Conservation (phyloP, 2,888 invertebrate genomes). For the Herminia tarsipennalis region DNA sequence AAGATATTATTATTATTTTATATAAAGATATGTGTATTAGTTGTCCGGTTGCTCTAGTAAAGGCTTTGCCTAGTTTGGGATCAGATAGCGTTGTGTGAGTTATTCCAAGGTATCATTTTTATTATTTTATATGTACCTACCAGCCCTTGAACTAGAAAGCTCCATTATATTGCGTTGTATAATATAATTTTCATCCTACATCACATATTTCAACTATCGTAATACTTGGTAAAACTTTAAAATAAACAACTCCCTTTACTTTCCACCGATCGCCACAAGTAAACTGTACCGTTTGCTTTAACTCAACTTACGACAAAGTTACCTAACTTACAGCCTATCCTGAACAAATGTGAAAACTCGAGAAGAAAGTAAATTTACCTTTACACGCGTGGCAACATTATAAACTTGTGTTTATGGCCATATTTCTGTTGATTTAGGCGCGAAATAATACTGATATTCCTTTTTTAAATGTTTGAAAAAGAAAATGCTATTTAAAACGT, state of each 20-base stretch:
- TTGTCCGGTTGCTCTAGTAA: too few relatives aligned
- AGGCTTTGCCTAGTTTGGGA: too few relatives aligned
- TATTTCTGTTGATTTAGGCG: constrained; percentile 19
- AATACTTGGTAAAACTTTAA: background rate
- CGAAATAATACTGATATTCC: constrained; percentile 5
- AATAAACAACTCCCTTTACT: constrained; percentile 30
- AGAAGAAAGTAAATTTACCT: constrained; percentile 29
- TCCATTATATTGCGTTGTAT: too few relatives aligned
- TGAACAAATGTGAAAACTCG: constrained; percentile 54
- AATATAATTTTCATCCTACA: too few relatives aligned
- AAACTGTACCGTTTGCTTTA: constrained; percentile 39
- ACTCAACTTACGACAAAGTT: constrained; percentile 34
- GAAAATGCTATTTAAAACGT: too few relatives aligned
- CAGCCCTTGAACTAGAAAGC: too few relatives aligned
- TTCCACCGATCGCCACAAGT: constrained; percentile 29
- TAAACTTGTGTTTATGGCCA: constrained; percentile 16
- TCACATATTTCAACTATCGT: background rate
- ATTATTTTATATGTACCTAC: too few relatives aligned
- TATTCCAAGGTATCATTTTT: too few relatives aligned
- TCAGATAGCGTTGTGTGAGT: too few relatives aligned
- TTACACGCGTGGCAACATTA: constrained; percentile 29
- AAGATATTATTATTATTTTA: too few relatives aligned
- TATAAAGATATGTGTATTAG: too few relatives aligned
- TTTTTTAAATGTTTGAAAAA: background rate
- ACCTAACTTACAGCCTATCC: constrained; percentile 40